Evolutionary conservation across 2,797 vertebrate genomes (phyloP), one percentile per base, ranked within the genome.

Genomic region (Aulostomus chinensis): DNA sequence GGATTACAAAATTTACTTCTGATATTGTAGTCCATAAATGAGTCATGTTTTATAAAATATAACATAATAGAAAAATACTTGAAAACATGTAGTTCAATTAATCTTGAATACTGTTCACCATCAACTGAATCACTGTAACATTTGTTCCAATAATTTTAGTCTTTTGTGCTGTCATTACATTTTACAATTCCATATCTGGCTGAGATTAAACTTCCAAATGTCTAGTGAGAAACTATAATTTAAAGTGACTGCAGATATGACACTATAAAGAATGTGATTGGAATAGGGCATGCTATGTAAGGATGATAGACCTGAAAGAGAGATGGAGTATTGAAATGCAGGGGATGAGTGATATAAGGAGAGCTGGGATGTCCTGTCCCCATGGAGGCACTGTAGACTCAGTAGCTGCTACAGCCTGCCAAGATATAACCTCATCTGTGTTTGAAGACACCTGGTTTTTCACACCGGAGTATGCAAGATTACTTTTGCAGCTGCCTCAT

Each of bases 401-500:
- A 49, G 85, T 87, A 87, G 85, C 81, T 84, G 58, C 64, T 74
- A 33, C 30, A 51, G 57, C 32, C 79, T 88, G 86, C 86, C 86
- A 88, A 81, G 78, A 78, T 67, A 83, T 84, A 88, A 85, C 80
- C 80, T 89, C 85, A 83, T 81, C 76, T 78, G 74, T 61, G 73
- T 58, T 52, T 62, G 48, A 61, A 78, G 60, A 78, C 83, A 88
- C 84, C 82, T 87, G 82, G 78, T 62, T 77, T 58, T 71, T 88
- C 82, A 85, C 86, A 83, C 80, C 70, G 78, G 70, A 80, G 69
- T 73, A 62, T 20, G 45, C 42, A 11, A 61, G 58, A 87, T 81
- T 80, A 76, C 76, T 87, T 86, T 67, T 52, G 73, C 87, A 86
- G 85, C 77, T 86, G 86, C 65, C 70, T 24, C 64, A 64, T 32